A percentile compares a stretch with the other conserved stretches of the same genome.
Conservation (phyloP, 2,888 invertebrate genomes). For the Dascillus cervinus region DNA sequence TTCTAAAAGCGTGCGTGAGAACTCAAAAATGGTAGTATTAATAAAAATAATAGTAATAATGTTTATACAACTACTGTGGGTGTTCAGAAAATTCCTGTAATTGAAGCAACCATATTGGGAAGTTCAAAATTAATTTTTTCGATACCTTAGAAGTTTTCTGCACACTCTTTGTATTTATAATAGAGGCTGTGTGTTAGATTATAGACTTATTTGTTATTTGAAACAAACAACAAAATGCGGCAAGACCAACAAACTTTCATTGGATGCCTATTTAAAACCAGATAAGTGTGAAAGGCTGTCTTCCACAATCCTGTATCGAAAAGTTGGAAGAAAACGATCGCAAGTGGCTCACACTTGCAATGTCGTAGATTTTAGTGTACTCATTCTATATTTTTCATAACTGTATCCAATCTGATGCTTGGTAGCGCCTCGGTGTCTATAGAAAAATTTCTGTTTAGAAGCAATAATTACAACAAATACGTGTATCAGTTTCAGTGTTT, state of each 20-base stretch:
- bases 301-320: slow-evolving; percentile 26
- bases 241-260: slow-evolving; percentile 38
- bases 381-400: too few relatives aligned
- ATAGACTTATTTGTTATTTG: slow-evolving; percentile 29
- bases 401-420: slow-evolving; percentile 28
- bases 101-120: too few relatives aligned
- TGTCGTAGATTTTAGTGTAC: too few relatives aligned
- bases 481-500: slow-evolving; percentile 13
- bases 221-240: too few relatives aligned
- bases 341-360: too few relatives aligned
- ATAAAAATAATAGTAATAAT: too few relatives aligned
- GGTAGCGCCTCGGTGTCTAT: slow-evolving; percentile 32
- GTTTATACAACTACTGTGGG: too few relatives aligned
- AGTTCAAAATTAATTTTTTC: too few relatives aligned
- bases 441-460: slow-evolving; percentile 30
- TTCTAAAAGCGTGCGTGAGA: slow-evolving; percentile 29
- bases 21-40: slow-evolving; percentile 14
- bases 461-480: slow-evolving; percentile 27
- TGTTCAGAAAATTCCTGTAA: too few relatives aligned
- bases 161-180: slow-evolving; percentile 39
- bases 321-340: too few relatives aligned
- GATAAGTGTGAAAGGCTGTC: slow-evolving; percentile 25
- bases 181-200: slow-evolving; percentile 45
- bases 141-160: too few relatives aligned
- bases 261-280: slow-evolving; percentile 26